These are phyloP conservation scores for Panagrolaimus sp. DNA, from an alignment of 1,140 invertebrate genomes.

Conservation along the genomic window DNA sequence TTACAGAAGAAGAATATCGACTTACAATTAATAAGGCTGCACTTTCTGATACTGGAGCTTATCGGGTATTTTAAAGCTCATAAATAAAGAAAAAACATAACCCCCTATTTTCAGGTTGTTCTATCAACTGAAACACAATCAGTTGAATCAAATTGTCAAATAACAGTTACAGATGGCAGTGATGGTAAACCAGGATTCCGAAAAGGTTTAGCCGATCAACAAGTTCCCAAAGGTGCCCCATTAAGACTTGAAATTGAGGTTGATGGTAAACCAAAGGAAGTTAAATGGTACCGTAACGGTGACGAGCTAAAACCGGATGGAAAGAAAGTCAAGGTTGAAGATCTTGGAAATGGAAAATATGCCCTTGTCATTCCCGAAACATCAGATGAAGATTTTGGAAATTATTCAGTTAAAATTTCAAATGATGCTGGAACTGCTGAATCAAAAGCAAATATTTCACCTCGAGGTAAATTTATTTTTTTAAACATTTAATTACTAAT, in stretches of 20 bases:
- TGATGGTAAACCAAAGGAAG: conserved; percentile 52
- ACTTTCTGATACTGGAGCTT: conserved; percentile 72
- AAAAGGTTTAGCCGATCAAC: conserved; percentile 74
- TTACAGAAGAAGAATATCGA: conserved; percentile 60
- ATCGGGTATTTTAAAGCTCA: conserved; percentile 58
- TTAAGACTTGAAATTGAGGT: conserved; percentile 53
- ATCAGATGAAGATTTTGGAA: conserved; percentile 39
- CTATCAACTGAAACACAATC: conserved; percentile 72
- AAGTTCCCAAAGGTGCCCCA: conserved; percentile 63
- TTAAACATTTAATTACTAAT: too few species aligned
- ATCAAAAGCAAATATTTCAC: conserved; percentile 21
- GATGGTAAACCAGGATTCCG: conserved; percentile 72
- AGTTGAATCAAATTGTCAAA: conserved; percentile 68
- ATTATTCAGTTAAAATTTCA: conserved; percentile 36
- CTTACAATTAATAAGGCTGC: conserved; percentile 71
- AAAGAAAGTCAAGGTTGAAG: conserved; percentile 16
- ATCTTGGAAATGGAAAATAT: conserved; percentile 41
- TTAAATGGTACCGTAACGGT: conserved; percentile 57
- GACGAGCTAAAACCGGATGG: conserved; percentile 41
- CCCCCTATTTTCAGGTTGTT: conserved; percentile 61
- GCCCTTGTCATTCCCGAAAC: conserved; percentile 34
- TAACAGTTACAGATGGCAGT: conserved; percentile 64
- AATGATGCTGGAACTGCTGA: conserved; percentile 41
- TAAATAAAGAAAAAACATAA: too few species aligned
- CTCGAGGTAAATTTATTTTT: background rate